Conservation (phyloP, 2,888 invertebrate genomes). For the Tenthredo notha region DNA sequence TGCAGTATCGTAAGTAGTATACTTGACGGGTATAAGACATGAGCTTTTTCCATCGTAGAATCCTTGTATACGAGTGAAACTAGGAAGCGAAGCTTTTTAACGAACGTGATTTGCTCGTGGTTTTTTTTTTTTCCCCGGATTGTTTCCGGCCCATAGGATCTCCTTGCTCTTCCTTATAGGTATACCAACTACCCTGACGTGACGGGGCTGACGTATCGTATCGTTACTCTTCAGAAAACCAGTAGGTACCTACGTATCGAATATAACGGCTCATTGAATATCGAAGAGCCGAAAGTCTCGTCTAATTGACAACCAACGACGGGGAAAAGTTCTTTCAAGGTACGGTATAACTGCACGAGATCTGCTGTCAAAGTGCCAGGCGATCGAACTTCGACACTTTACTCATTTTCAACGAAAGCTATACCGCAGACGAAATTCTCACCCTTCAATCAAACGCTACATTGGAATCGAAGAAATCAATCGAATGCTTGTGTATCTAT, state of each 20-base stretch:
- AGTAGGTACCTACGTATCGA: background rate
- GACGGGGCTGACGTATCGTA: constrained; percentile 39
- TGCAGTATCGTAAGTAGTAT: constrained; percentile 22
- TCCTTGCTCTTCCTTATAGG: background rate
- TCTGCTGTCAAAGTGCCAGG: background rate
- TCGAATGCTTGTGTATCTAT: background rate
- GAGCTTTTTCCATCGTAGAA: constrained; percentile 11
- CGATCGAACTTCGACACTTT: constrained; percentile 2
- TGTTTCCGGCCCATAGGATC: constrained; percentile 6
- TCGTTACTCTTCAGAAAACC: constrained; percentile 33
- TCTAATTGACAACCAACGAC: constrained; percentile 27
- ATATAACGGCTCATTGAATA: constrained; percentile 24
- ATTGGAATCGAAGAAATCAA: background rate
- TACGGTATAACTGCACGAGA: background rate
- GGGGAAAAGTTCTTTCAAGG: background rate
- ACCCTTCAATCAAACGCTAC: background rate
- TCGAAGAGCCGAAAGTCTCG: background rate
- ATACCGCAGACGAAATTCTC: background rate
- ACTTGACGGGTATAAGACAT: constrained; percentile 18
- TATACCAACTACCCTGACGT: background rate
- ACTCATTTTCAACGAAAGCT: background rate
- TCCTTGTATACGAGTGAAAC: background rate
- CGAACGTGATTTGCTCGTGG: constrained; percentile 28
- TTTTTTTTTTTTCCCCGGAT: background rate
- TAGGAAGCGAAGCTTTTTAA: constrained; percentile 19